Base-by-base conservation (phyloP, 2,888 invertebrate species). In the Bombyx huttoni region DNA sequence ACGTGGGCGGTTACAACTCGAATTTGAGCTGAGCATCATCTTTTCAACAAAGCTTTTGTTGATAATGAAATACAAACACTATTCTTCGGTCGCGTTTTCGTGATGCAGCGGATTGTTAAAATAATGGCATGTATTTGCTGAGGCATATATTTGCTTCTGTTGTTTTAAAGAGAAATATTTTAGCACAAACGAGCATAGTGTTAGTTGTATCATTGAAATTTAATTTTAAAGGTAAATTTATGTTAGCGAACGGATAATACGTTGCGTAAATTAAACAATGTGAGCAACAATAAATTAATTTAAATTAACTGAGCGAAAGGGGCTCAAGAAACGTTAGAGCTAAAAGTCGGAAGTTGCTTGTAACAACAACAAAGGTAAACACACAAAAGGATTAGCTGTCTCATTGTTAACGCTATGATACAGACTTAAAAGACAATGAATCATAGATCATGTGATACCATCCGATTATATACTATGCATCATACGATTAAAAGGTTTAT, bases 51-150 rank as follows among this genome's bases (percentile, higher is more conserved):
- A 78, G 78, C 85, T 81, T 83, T 81, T 81, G 81, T 81, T 84
- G 77, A 77, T 86, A 86, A 85, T 85, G 79, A 81, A 84, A 86
- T 82, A 81, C 82, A 85, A 87, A 86, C 80, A 85, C 75, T 76
- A 75, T 77, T 75, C 72, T 78, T 75, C 71, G 74, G 77, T 73
- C 73, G 74, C 74, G 77, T 69, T 67, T 66, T 76, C 68, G 60
- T 70, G 71, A 67, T 75, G 78, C 74, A 79, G 69, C 66, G 68
- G 67, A 68, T 75, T 75, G 68, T 74, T 72, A 71, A 70, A 73
- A 68, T 73, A 68, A 67, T 40, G 40, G 12, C 12, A 40, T 40
- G 40, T 40, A 40, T 40, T 40, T 12, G 7, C 9, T 40, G 40
- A 40, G 40, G 8, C 40, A 12, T 40, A 12, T 40, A 12, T 40